A percentile compares a stretch with the other conserved stretches of the same genome.
Evolutionary conservation across 2,888 invertebrate genomes (phyloP).

Genomic region (Dicyrtoma fusca): DNA sequence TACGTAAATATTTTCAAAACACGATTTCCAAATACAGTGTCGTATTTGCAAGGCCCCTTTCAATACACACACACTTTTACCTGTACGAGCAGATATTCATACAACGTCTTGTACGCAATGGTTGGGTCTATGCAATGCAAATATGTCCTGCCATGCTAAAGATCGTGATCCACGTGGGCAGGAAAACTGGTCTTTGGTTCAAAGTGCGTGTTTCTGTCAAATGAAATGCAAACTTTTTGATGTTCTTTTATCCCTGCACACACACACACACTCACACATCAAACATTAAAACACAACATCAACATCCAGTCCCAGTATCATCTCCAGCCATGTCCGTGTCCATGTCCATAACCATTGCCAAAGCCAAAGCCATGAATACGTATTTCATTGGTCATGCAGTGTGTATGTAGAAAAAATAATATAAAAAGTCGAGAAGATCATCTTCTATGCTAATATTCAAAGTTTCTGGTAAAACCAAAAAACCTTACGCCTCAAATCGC

Average conservation of each 20-base stretch:
- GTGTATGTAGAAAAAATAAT: not conserved
- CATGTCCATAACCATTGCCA: not conserved
- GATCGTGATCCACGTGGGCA: slow-evolving; percentile 44
- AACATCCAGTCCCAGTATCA: not conserved
- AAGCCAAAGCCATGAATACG: no score
- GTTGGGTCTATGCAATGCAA: no score
- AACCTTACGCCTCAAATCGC: slow-evolving; percentile 2
- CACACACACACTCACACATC: not conserved
- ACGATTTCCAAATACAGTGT: no score
- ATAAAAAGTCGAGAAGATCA: slow-evolving; percentile 3
- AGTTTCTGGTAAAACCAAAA: not conserved
- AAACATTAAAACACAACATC: not conserved
- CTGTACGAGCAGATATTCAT: no score
- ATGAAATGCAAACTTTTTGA: slow-evolving; percentile 39
- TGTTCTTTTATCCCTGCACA: not conserved
- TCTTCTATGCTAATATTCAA: no score
- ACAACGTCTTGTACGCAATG: no score
- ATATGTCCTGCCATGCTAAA: no score
- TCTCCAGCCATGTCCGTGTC: not conserved
- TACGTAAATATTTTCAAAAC: no score
- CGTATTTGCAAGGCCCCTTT: no score
- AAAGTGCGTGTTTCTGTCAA: slow-evolving; percentile 45
- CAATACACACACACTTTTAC: no score
- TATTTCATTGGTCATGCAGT: no score
- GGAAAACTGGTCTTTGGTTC: slow-evolving; percentile 42